Conservation (phyloP, 2,888 invertebrate genomes). For the Phasia obesa region DNA sequence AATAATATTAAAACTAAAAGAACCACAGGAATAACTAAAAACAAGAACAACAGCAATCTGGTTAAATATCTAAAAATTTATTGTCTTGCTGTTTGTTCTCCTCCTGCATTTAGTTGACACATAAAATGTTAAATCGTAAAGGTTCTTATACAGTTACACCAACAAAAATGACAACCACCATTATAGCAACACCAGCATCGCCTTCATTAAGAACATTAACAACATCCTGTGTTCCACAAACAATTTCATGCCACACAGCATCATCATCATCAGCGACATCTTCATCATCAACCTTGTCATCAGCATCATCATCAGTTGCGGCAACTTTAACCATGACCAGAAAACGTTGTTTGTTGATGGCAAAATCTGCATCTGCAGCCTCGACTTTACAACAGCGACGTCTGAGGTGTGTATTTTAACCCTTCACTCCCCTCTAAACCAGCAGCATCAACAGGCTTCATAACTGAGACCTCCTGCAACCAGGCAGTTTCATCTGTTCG, state of each 20-base stretch:
- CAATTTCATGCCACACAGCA: conserved; percentile 23
- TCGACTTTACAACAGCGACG: conserved; percentile 60
- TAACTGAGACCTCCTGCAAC: neutral
- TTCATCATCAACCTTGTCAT: conserved; percentile 36
- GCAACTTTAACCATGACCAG: conserved; percentile 51
- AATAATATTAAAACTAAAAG: conserved; percentile 25
- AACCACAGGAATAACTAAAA: neutral
- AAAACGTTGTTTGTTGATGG: conserved; percentile 62
- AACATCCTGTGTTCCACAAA: conserved; percentile 37
- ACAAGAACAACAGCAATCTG: conserved; percentile 10
- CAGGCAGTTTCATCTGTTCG: conserved; percentile 1
- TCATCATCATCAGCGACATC: conserved; percentile 40
- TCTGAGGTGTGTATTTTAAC: conserved; percentile 55
- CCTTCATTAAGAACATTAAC: conserved; percentile 49
- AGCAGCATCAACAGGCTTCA: neutral
- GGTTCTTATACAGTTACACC: conserved; percentile 70
- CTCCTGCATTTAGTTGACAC: conserved; percentile 30
- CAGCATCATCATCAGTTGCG: conserved; percentile 33
- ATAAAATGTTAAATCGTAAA: conserved; percentile 70
- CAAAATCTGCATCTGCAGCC: conserved; percentile 66
- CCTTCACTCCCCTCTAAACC: neutral
- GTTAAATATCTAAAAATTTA: conserved; percentile 40
- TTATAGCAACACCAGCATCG: conserved; percentile 34
- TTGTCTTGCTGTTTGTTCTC: conserved; percentile 15
- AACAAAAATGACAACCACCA: conserved; percentile 59